phyloP scores from a whole-genome alignment of 2,797 vertebrate genomes.

The Pantherophis vulpinus region DNA sequence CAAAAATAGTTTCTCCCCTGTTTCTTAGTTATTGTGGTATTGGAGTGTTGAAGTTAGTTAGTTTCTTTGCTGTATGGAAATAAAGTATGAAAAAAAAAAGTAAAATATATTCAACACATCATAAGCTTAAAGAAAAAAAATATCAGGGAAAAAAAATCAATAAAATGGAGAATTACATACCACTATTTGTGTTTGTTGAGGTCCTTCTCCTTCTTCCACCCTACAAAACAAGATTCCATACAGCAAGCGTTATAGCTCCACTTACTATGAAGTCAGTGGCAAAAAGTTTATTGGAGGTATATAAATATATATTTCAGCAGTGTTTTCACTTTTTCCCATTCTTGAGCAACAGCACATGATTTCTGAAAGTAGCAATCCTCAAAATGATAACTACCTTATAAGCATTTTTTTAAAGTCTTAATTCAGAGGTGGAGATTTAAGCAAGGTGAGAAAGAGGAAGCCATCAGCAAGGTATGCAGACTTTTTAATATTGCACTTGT shows the following conservation, averaged over 20 bases:
- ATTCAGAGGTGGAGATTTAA: not conserved
- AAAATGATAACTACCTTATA: not conserved
- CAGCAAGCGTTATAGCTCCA: slow-evolving; percentile 66
- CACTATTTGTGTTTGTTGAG: slow-evolving; percentile 70
- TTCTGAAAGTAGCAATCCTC: not conserved
- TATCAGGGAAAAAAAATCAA: slow-evolving; percentile 34
- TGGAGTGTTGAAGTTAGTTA: not conserved
- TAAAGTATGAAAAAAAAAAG: not conserved
- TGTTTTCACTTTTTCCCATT: slow-evolving; percentile 56
- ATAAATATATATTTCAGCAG: slow-evolving; percentile 33
- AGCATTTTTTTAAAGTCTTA: slow-evolving; percentile 3
- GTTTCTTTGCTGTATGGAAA: slow-evolving; percentile 3
- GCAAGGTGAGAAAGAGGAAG: slow-evolving; percentile 42
- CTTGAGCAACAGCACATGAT: not conserved
- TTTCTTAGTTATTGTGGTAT: not conserved
- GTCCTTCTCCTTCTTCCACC: slow-evolving; percentile 70
- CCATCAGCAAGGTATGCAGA: slow-evolving; percentile 30
- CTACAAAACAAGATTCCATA: slow-evolving; percentile 73
- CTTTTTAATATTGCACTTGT: not conserved
- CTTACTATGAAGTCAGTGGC: slow-evolving; percentile 64
- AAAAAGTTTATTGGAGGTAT: slow-evolving; percentile 62
- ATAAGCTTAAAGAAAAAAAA: slow-evolving; percentile 16
- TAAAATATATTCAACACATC: slow-evolving; percentile 30
- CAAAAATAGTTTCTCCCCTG: not conserved
- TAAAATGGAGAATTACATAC: slow-evolving; percentile 65